Evolutionary conservation across 1,140 invertebrate genomes (phyloP), one percentile per base, ranked within the genome.

Genomic region (Leptopilina clavipes): DNA sequence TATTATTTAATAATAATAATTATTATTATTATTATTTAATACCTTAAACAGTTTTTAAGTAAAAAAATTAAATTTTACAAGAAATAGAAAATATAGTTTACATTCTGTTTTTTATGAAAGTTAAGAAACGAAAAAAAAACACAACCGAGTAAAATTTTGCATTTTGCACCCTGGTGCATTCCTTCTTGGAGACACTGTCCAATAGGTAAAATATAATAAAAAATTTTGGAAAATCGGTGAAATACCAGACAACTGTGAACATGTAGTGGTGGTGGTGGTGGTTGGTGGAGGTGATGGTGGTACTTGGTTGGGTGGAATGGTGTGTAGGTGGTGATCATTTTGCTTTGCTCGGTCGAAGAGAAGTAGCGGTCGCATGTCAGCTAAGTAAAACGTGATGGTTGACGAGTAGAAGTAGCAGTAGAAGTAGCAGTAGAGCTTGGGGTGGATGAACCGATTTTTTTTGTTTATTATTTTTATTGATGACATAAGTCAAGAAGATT

Each of bases 201-300:
- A 5, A 14, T 22, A 3, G 59, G 19, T 65, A 85, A 85, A 85
- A 83, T 80, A 75, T 81, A 83, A 79, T 79, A 86, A 88, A 88
- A 88, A 89, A 89, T 84, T 82, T 86, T 90, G 87, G 83, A 87
- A 90, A 90, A 90, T 86, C 85, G 84, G 85, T 89, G 86, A 89
- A 89, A 90, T 90, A 90, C 89, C 89, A 90, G 87, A 89, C 81
- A 89, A 87, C 82, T 90, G 88, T 90, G 88, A 90, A 89, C 89
- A 90, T 90, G 88, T 89, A 85, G 86, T 89, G 83, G 88, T 90
- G 80, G 87, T 90, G 80, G 87, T 89, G 80, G 82, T 86, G 79
- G 83, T 88, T 88, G 72, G 71, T 85, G 81, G 80, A 85, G 77
- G 80, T 86, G 77, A 79, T 84, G 81, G 79, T 85, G 75, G 80